Base-by-base conservation (phyloP, 2,888 invertebrate genomes). In the Bibio marci region DNA sequence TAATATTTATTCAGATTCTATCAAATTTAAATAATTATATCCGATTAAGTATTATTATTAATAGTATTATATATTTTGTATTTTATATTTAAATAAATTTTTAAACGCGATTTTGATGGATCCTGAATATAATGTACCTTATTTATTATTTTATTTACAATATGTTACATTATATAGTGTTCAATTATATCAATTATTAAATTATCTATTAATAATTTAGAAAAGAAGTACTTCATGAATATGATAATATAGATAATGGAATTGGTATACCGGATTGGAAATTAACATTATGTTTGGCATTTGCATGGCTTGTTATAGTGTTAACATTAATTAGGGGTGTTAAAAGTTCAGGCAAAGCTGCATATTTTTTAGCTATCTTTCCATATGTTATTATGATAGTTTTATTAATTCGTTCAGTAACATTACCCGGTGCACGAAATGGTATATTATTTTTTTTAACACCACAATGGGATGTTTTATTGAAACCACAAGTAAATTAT, bases 351-450 rank as follows among this genome's bases (percentile, higher is more conserved):
- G 76, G 77, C 33, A 77, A 76, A 54, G 73, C 70, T 0, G 74
- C 81, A 1, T 83, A 83, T 51, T 73, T 83, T 50, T 69, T 82
- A 10, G 81, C 82, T 1, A 56, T 81, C 4, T 79, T 79, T 49
- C 80, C 80, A 0, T 77, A 76, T 50, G 58, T 73, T 4, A 69
- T 80, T 31, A 66, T 80, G 57, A 57, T 71, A 38, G 67, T 71
- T 17, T 58, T 81, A 38, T 58, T 81, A 18, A 62, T 78, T n/a
- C 60, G 69, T 38, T 70, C 76, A 1, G 59, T 69, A 1, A 73
- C 72, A 0, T 51, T 76, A 39, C 67, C 69, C 0, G 77, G 77
- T 1, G 71, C 78, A 2, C 43, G 56, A 1, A 56, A 71, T 22
- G 78, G 77, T 12, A 70, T 77, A 35, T 53, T 67, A 15, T 77